A percentile compares a stretch with the other conserved stretches of the same genome.
phyloP scores from a whole-genome alignment of 2,797 vertebrate genomes.

The Yasuhikotakia modesta region DNA sequence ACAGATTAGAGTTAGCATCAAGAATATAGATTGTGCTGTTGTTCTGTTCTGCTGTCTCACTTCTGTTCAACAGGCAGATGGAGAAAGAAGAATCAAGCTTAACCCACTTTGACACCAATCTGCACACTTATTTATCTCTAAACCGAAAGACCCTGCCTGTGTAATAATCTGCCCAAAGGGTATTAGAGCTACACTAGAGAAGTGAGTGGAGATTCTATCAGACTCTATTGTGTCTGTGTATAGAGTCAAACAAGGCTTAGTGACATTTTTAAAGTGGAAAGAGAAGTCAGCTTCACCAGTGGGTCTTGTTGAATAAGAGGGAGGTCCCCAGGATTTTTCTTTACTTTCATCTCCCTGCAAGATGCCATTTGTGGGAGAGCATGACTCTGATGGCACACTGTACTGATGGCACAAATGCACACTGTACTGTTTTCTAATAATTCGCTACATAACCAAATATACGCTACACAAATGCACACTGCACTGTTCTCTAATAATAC shows the following conservation, averaged over 20 bases:
- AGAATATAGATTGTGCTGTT: slow-evolving; percentile 47
- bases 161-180: slow-evolving; percentile 67
- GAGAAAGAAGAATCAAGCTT: slow-evolving; percentile 47
- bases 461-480: too few relatives aligned
- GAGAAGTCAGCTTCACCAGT: background rate
- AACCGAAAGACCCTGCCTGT: slow-evolving; percentile 51
- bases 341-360: background rate
- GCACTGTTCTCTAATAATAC: too few relatives aligned
- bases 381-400: too few relatives aligned
- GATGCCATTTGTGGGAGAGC: too few relatives aligned
- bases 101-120: slow-evolving; percentile 38
- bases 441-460: too few relatives aligned
- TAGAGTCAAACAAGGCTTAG: slow-evolving; percentile 15
- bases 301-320: background rate
- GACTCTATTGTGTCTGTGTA: slow-evolving; percentile 23
- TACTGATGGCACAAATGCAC: too few relatives aligned
- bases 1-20: slow-evolving; percentile 64
- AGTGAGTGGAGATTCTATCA: slow-evolving; percentile 27
- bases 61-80: slow-evolving; percentile 31
- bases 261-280: background rate
- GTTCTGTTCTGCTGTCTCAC: slow-evolving; percentile 10
- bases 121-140: slow-evolving; percentile 11
- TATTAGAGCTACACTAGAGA: slow-evolving; percentile 55
- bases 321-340: background rate
- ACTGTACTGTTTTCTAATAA: too few relatives aligned